Conservation (phyloP, 2,888 invertebrate genomes). For the Cephus runcator region DNA sequence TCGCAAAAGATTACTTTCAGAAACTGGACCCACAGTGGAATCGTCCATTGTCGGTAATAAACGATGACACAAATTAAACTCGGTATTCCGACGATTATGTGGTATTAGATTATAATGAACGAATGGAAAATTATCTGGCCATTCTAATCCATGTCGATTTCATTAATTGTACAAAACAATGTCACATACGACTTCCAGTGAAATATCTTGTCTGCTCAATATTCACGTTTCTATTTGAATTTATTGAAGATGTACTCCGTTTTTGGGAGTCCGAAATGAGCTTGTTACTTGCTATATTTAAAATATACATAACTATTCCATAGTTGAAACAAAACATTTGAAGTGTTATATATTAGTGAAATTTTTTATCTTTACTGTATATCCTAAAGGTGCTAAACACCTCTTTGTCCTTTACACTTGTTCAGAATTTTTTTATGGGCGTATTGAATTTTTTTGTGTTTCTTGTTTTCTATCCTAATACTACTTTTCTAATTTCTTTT, state of each 20-base stretch:
- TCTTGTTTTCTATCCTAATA: background rate
- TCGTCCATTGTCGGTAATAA: conserved; percentile 27
- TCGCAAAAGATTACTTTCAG: conserved; percentile 31
- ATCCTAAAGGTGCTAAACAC: background rate
- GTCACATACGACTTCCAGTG: background rate
- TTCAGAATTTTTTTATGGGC: background rate
- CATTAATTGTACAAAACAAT: background rate
- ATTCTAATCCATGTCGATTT: background rate
- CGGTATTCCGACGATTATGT: background rate
- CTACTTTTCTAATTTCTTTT: background rate
- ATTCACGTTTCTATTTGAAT: background rate
- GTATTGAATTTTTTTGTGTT: background rate
- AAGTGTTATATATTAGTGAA: background rate
- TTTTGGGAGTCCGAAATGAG: background rate
- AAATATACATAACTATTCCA: background rate
- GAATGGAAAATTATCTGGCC: background rate
- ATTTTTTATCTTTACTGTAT: background rate
- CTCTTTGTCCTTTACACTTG: background rate
- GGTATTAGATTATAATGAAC: background rate
- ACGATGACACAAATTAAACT: conserved; percentile 30
- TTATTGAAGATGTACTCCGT: background rate
- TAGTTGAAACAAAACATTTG: background rate
- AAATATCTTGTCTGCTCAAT: background rate
- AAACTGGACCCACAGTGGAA: conserved; percentile 28
- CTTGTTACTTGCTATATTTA: background rate